Evolutionary conservation across 1,140 invertebrate species (phyloP).

Genomic region (Drosophila ficusphila): DNA sequence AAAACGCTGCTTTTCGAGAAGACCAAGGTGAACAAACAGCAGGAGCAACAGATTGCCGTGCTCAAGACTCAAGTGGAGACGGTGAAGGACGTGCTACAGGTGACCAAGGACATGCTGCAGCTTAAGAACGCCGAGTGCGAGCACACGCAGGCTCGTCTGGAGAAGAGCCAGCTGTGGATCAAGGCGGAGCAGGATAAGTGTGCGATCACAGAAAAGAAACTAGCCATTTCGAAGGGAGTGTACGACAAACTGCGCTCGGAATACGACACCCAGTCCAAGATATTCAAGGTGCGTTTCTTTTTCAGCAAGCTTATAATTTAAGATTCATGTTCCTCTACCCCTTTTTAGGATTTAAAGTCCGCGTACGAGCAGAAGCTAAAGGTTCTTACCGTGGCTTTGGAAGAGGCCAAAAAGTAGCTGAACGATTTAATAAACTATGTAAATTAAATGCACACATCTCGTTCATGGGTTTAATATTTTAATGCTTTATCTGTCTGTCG

Average conservation of each 20-base stretch:
- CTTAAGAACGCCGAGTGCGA: conserved; percentile 91
- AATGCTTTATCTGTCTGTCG: conserved; percentile 53
- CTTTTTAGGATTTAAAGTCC: conserved; percentile 66
- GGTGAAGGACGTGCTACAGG: conserved; percentile 90
- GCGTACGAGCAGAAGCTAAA: conserved; percentile 79
- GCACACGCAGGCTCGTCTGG: conserved; percentile 89
- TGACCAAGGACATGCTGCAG: conserved; percentile 90
- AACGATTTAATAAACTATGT: conserved; percentile 76
- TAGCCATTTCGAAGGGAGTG: conserved; percentile 88
- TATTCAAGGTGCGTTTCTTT: conserved; percentile 86
- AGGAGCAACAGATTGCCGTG: conserved; percentile 90
- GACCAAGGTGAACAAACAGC: conserved; percentile 89
- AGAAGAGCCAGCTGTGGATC: conserved; percentile 89
- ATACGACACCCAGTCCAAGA: conserved; percentile 89
- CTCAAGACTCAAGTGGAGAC: conserved; percentile 89
- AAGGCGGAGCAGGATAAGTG: conserved; percentile 89
- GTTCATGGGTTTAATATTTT: conserved; percentile 74
- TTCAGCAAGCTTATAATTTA: not conserved
- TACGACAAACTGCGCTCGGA: conserved; percentile 90
- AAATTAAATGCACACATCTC: conserved; percentile 73
- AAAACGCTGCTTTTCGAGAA: conserved; percentile 88
- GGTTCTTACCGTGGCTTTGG: conserved; percentile 66
- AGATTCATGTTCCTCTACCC: not conserved
- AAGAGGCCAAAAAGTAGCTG: conserved; percentile 74
- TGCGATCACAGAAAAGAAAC: conserved; percentile 88